phyloP scores from a whole-genome alignment of 2,113 vertebrate species.

The Ctenodactylus gundi region DNA sequence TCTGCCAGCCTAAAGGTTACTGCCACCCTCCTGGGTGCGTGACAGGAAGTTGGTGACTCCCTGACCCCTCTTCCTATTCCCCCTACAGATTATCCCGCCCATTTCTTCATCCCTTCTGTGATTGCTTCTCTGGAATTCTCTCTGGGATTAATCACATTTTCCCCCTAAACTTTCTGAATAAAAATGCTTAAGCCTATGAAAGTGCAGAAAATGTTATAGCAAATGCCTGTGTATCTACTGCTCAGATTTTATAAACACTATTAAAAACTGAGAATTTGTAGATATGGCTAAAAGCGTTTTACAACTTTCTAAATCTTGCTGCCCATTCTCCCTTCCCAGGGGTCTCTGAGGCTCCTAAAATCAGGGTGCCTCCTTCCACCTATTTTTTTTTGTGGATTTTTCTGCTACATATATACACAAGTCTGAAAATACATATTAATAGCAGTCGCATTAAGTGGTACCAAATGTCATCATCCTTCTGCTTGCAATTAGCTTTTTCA shows the following conservation, averaged over 20 bases:
- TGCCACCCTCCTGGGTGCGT: not conserved
- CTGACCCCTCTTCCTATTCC: no score
- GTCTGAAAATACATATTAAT: not conserved
- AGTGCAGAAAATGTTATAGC: not conserved
- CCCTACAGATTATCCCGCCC: no score
- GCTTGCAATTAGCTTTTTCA: not conserved
- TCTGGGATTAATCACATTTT: not conserved
- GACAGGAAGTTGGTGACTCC: not conserved
- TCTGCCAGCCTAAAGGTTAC: not conserved
- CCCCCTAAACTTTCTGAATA: not conserved
- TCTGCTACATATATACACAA: not conserved
- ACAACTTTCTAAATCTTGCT: no score
- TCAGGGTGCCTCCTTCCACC: not conserved
- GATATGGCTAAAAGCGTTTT: not conserved
- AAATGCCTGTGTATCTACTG: not conserved
- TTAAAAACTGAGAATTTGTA: not conserved
- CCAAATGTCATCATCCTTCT: not conserved
- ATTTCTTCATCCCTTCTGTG: no score
- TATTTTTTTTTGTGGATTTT: not conserved
- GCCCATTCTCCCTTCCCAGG: no score
- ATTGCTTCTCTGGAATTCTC: not conserved
- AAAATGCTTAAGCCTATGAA: not conserved
- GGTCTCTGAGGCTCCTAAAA: fast-evolving
- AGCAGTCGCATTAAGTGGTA: not conserved
- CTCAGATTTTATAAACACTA: not conserved